A percentile compares a stretch with the other conserved stretches of the same genome.
phyloP scores from a whole-genome alignment of 2,113 vertebrate genomes.

The Tretioscincus oriximinensis region DNA sequence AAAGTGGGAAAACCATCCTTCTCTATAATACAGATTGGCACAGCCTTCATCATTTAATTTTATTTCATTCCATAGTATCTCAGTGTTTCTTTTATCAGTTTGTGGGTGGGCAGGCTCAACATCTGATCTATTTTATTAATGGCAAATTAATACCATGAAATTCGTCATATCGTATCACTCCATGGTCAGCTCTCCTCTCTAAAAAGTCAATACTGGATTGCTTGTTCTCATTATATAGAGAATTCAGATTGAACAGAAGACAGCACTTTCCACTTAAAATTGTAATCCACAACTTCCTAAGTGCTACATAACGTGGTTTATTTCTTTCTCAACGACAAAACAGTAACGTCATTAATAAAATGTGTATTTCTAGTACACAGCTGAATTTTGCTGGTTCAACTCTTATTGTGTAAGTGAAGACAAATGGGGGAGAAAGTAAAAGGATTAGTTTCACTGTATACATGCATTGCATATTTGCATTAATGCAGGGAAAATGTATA shows the following conservation, averaged over 20 bases:
- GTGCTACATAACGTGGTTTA: slow-evolving; percentile 13
- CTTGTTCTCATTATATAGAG: background rate
- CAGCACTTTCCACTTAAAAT: slow-evolving; percentile 15
- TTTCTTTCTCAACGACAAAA: slow-evolving; percentile 4
- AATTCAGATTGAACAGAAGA: slow-evolving; percentile 2
- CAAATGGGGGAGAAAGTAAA: background rate
- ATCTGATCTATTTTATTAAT: slow-evolving; percentile 14
- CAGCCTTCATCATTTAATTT: slow-evolving; percentile 4
- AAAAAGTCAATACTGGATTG: slow-evolving; percentile 1
- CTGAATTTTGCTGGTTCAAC: background rate
- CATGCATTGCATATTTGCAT: background rate
- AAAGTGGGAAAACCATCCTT: background rate
- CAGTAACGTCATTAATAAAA: slow-evolving; percentile 2
- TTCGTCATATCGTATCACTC: slow-evolving; percentile 1
- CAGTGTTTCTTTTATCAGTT: background rate
- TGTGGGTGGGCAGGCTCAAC: background rate
- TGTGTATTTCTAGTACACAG: background rate
- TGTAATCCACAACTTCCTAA: slow-evolving; percentile 14
- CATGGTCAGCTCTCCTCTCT: background rate
- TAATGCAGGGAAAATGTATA: too few species aligned
- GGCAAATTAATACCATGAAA: slow-evolving; percentile 7
- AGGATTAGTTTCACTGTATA: background rate
- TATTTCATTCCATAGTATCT: slow-evolving; percentile 3
- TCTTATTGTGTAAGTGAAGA: background rate
- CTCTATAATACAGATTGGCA: background rate